phyloP scores from a whole-genome alignment of 2,797 vertebrate species.

The Paedocypris micromegethes region DNA sequence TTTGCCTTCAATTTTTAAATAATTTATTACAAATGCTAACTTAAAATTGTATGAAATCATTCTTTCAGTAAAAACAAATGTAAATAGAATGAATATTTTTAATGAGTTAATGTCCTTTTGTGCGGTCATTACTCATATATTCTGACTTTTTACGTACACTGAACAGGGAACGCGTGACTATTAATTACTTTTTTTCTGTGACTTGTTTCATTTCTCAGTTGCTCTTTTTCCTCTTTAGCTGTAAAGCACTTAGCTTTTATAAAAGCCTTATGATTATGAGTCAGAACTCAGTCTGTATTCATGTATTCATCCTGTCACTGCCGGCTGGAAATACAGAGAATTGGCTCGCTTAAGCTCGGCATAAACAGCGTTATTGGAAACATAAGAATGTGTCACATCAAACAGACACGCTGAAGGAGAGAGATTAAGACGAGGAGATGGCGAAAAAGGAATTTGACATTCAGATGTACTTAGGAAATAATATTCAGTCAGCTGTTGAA shows the following conservation, averaged over 20 bases:
- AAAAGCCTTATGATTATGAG: constrained; percentile 34
- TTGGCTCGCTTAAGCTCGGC: constrained; percentile 30
- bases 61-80: no score
- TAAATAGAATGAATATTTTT: no score
- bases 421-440: constrained; percentile 20
- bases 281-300: constrained; percentile 32
- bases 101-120: no score
- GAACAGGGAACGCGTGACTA: no score
- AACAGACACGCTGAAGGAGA: constrained; percentile 30
- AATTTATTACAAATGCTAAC: no score
- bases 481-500: constrained; percentile 14
- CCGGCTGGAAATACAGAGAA: constrained; percentile 23
- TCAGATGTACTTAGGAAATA: constrained; percentile 4
- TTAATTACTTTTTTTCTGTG: constrained; percentile 15
- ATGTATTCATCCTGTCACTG: constrained; percentile 36
- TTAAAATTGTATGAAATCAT: no score
- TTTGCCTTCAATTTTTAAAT: no score
- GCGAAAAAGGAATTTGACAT: constrained; percentile 6
- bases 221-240: constrained; percentile 14
- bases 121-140: no score
- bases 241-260: constrained; percentile 27
- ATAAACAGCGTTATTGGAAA: constrained; percentile 35
- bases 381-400: constrained; percentile 36
- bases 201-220: constrained; percentile 5
- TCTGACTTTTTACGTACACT: no score